These are phyloP conservation scores for Sebastes kiyomatsui DNA, from an alignment of 2,797 vertebrate species.

Conservation along the genomic window DNA sequence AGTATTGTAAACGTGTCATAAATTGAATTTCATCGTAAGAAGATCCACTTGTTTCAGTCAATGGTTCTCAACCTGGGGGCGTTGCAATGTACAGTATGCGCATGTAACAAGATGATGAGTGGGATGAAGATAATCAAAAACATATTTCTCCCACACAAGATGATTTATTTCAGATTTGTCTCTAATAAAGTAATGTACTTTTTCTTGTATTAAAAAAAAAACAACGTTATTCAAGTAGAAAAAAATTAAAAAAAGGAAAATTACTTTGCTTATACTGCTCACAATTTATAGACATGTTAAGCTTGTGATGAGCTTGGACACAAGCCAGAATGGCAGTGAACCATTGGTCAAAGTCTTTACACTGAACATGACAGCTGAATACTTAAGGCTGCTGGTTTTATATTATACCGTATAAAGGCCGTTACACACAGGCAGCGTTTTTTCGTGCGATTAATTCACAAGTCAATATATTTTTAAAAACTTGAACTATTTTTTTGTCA, in stretches of 20 bases:
- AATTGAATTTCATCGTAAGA: background rate
- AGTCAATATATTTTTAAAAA: too few species aligned
- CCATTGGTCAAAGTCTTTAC: background rate
- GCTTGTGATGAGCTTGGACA: background rate
- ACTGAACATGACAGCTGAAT: background rate
- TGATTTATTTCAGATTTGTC: background rate
- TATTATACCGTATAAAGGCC: background rate
- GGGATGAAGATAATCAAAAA: background rate
- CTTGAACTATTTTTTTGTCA: too few species aligned
- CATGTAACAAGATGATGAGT: background rate
- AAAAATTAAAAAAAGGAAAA: background rate
- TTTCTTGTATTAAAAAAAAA: background rate
- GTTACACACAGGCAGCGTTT: too few species aligned
- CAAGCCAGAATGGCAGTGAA: background rate
- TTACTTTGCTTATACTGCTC: background rate
- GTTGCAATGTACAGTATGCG: background rate
- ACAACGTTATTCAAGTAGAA: background rate
- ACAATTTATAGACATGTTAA: background rate
- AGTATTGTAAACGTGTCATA: background rate
- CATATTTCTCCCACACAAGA: background rate
- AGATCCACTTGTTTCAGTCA: background rate
- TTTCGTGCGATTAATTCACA: too few species aligned
- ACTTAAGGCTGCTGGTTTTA: background rate
- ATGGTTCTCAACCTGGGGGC: background rate
- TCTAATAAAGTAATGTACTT: background rate